Base-by-base conservation (phyloP, 1,140 invertebrate genomes). In the Drosophila willistoni region DNA sequence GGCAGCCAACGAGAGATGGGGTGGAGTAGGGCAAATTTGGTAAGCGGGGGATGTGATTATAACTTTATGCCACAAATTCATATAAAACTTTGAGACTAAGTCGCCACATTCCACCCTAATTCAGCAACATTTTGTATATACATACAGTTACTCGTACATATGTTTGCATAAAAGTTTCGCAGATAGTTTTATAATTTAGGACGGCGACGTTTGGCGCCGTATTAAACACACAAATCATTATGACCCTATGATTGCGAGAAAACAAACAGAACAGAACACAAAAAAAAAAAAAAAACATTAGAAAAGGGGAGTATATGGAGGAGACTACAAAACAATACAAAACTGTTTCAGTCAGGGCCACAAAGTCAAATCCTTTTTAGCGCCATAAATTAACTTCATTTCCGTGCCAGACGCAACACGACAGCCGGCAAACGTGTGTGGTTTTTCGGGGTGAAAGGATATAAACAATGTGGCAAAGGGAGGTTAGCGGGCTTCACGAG, bases 321-420 rank as follows among this genome's bases (percentile, higher is more conserved):
- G 44, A 22, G 44, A 51, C 17, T 22, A 12, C 44, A 51, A 68
- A 76, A 71, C 56, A 33, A 56, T 66, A 72, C 36, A 68, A 64
- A 69, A 67, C 54, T 33, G 75, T 64, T 57, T 57, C 57, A 69
- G 63, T 42, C 64, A 71, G 60, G 64, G 61, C 56, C 47, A 64
- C 63, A 73, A 66, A 87, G 68, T 82, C 79, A 79, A 87, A 87
- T 87, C 84, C 84, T 83, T 87, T 87, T 87, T 87, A 83, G 73
- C 83, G 77, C 83, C 83, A 87, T 87, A 87, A 87, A 87, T 87
- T 87, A 87, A 87, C 83, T 87, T 89, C 83, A 87, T 87, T 87
- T 87, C 83, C 83, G 83, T 83, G 83, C 83, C 77, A 87, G 83
- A 87, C 83, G 68, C 70, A 80, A 79, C 80, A 82, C 79, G 84